Percentiles rank a stretch among this genome's conserved stretches.
These are phyloP conservation scores for Liodrosophila aerea DNA, from an alignment of 2,888 invertebrate genomes.

Conservation along the genomic window DNA sequence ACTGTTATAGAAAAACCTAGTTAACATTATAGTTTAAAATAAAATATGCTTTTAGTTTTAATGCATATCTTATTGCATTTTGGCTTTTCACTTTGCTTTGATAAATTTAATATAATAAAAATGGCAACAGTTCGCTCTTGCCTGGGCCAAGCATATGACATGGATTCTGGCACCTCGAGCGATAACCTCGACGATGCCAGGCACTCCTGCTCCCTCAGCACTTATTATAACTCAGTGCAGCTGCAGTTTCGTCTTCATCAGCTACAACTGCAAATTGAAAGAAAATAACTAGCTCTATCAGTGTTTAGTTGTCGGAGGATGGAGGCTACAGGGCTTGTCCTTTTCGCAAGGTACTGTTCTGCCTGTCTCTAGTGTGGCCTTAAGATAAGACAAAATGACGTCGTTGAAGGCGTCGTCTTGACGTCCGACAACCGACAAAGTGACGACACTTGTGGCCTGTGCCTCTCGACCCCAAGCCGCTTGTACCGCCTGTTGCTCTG, in stretches of 20 bases:
- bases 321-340: not conserved
- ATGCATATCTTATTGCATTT: too few relatives aligned
- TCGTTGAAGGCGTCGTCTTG: constrained; percentile 33
- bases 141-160: constrained; percentile 3
- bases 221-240: not conserved
- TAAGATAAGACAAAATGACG: constrained; percentile 68
- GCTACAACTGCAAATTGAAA: constrained; percentile 61
- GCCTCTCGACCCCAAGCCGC: constrained; percentile 9
- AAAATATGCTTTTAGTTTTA: too few relatives aligned
- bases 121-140: not conserved
- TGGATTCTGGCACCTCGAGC: constrained; percentile 6
- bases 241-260: constrained; percentile 7
- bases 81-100: too few relatives aligned
- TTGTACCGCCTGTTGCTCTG: constrained; percentile 4
- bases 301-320: too few relatives aligned
- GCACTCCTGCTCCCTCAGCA: not conserved
- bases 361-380: constrained; percentile 7
- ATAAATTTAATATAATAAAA: constrained; percentile 9
- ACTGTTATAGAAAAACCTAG: too few relatives aligned
- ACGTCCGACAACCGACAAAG: constrained; percentile 34
- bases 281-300: constrained; percentile 68
- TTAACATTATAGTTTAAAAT: too few relatives aligned
- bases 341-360: not conserved
- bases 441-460: constrained; percentile 48
- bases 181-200: not conserved